Evolutionary conservation across 2,113 vertebrate genomes (phyloP).

Genomic region (Lichenostomus cassidix): DNA sequence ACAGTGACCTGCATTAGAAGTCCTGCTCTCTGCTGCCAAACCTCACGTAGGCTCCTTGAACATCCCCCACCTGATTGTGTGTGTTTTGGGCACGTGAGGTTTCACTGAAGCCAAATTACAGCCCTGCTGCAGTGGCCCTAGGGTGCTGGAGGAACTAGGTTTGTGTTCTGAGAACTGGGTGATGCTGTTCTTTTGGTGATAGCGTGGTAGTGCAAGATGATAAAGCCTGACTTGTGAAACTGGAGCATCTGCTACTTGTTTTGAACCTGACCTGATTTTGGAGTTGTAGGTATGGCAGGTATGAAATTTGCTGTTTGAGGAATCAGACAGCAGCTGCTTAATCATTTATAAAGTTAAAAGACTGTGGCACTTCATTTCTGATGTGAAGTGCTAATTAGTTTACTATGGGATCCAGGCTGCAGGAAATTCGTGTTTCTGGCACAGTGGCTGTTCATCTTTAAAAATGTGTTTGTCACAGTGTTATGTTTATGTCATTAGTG

Average conservation of each 20-base stretch:
- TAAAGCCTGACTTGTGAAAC: neutral
- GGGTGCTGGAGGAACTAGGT: neutral
- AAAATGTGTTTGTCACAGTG: neutral
- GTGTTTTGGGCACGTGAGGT: neutral
- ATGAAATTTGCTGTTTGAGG: neutral
- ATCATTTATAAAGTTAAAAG: slow-evolving; percentile 20
- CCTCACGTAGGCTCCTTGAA: neutral
- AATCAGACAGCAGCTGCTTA: slow-evolving; percentile 1
- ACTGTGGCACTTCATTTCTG: neutral
- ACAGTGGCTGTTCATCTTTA: neutral
- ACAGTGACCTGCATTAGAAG: neutral
- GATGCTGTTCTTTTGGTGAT: neutral
- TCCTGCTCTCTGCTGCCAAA: neutral
- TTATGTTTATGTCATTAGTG: neutral
- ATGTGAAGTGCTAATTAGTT: slow-evolving; percentile 43
- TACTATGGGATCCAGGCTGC: neutral
- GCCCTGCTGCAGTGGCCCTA: neutral
- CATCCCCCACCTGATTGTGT: neutral
- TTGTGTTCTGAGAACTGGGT: neutral
- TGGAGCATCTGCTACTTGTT: neutral
- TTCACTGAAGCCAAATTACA: neutral
- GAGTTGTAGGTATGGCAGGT: neutral
- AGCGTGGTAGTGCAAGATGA: neutral
- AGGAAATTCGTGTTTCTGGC: neutral
- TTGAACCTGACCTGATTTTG: slow-evolving; percentile 44